Base-by-base conservation (phyloP, 2,888 invertebrate genomes). In the Baccha elongata region DNA sequence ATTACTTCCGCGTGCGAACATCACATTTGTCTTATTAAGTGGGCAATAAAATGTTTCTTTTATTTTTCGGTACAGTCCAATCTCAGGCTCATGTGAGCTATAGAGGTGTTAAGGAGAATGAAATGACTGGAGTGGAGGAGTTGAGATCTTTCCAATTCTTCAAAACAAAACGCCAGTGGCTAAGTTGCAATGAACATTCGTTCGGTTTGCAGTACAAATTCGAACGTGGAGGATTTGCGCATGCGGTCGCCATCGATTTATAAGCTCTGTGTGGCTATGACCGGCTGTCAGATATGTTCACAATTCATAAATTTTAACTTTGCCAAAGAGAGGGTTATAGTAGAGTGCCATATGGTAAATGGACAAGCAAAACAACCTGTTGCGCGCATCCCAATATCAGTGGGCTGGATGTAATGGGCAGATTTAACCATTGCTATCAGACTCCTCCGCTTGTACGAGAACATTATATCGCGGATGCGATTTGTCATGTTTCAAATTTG, bases 401-500 rank as follows among this genome's bases (percentile, higher is more conserved):
- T 80, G 75, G 80, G 80, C 69, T 64, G 74, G 74, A 55, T 53
- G 74, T 80, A 75, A 80, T 80, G 69, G 79, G 64, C 74, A 53
- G 67, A 74, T 75, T 74, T 62, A 60, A 52, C 42, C 37, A 78
- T 58, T 55, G 53, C 60, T 60, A 62, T 73, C 75, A 64, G 68
- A 69, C 74, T 53, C 80, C 75, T 74, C 75, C 74, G 55, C 68
- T 58, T 60, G 52, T 80, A 23, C 15, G 55, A 55, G 37, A 40
- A 40, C 23, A 58, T n/a, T 40, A 58, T 11, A 75, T 74, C 75
- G 80, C 80, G 75, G 80, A 80, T 80, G 80, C 80, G 75, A 80
- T 80, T 80, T 75, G 80, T 80, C 80, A 80, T 80, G 75, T 80
- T 80, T 80, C 80, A 80, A 75, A 80, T 80, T 80, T 74, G 75